Evolutionary conservation across 35 echinoderm and acorn worm species (phyloP).

Genomic region (Anneissia japonica): DNA sequence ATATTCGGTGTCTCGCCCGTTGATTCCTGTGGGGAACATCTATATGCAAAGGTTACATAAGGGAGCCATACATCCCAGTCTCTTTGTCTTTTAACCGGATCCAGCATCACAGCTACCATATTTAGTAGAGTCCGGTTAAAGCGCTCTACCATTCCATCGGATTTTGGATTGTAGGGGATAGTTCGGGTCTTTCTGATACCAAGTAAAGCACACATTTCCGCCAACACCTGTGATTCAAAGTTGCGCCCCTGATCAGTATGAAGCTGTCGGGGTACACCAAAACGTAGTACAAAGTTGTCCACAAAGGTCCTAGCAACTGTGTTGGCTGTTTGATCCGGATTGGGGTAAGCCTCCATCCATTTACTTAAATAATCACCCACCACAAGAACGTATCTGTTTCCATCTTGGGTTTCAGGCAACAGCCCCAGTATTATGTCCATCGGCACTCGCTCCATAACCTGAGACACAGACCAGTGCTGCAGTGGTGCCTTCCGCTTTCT

Average conservation of each 20-base stretch:
- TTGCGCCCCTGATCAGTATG: neutral
- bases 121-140: constrained; percentile 8
- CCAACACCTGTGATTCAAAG: constrained; percentile 25
- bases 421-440: constrained; percentile 42
- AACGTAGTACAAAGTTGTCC: constrained; percentile 48
- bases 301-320: constrained; percentile 41
- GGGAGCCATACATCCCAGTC: constrained; percentile 37
- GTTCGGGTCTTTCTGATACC: constrained; percentile 8
- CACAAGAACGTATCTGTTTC: constrained; percentile 38
- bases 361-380: constrained; percentile 49
- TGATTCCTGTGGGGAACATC: neutral
- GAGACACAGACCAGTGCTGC: neutral
- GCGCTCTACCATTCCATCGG: constrained; percentile 15
- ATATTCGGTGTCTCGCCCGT: constrained; percentile 30
- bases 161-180: neutral
- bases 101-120: constrained; percentile 3
- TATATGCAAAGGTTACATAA: constrained; percentile 26
- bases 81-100: constrained; percentile 19
- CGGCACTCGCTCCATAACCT: constrained; percentile 30
- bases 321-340: constrained; percentile 35
- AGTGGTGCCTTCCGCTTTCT: constrained; percentile 19
- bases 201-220: constrained; percentile 18
- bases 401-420: constrained; percentile 19
- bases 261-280: constrained; percentile 27
- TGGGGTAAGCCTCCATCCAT: constrained; percentile 44